A percentile compares a stretch with the other conserved stretches of the same genome.
phyloP scores from a whole-genome alignment of 1,140 invertebrate species.

The Ylistrum balloti region DNA sequence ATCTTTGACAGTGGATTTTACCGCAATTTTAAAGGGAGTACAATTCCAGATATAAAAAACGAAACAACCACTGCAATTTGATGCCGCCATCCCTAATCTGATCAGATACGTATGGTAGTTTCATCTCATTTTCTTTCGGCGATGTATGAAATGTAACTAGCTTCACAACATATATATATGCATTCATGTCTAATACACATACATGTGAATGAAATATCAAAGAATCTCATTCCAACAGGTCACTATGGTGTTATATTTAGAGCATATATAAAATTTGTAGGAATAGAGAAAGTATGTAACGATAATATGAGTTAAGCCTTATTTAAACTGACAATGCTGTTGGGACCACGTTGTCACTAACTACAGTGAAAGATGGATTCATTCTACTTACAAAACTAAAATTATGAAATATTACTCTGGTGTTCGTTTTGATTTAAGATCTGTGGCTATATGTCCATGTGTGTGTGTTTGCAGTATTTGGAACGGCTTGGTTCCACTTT shows the following conservation, averaged over 20 bases:
- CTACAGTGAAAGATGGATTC: neutral
- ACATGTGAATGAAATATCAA: no score
- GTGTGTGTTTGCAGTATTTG: slow-evolving; percentile 18
- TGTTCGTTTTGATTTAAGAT: slow-evolving; percentile 28
- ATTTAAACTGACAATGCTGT: neutral
- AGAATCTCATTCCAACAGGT: no score
- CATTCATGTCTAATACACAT: no score
- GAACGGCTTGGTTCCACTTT: neutral
- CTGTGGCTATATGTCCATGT: neutral
- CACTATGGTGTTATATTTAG: no score
- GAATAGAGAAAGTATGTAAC: no score
- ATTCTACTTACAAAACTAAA: neutral
- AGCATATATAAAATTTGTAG: no score
- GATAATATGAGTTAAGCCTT: no score
- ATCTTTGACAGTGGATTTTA: neutral
- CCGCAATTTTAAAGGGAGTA: neutral
- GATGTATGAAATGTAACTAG: neutral
- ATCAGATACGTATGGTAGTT: neutral
- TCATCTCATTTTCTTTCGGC: neutral
- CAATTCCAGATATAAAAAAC: neutral
- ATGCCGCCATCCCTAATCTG: neutral
- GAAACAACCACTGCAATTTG: neutral
- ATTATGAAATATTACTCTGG: slow-evolving; percentile 13
- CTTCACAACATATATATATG: neutral
- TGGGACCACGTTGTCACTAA: neutral